A percentile compares a stretch with the other conserved stretches of the same genome.
Evolutionary conservation across 2,797 vertebrate genomes (phyloP).

Genomic region (Acanthis flammea): DNA sequence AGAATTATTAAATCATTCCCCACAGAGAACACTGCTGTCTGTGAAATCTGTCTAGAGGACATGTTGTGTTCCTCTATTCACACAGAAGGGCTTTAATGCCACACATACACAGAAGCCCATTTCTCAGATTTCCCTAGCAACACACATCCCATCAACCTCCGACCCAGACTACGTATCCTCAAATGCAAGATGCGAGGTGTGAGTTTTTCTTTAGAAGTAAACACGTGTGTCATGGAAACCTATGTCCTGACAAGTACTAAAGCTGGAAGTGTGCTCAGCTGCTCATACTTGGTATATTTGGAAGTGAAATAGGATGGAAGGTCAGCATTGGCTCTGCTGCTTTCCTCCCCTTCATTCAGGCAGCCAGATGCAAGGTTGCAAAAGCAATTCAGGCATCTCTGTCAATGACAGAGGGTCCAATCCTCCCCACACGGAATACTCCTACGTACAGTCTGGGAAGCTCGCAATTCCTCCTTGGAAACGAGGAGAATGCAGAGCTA

Average conservation of each 20-base stretch:
- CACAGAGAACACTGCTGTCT: background rate
- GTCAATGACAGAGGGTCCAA: slow-evolving; percentile 58
- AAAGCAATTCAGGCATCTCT: slow-evolving; percentile 53
- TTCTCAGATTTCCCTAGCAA: background rate
- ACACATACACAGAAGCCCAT: background rate
- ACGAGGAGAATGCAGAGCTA: slow-evolving; percentile 30
- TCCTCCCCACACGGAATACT: slow-evolving; percentile 20
- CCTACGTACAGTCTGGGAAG: slow-evolving; percentile 64
- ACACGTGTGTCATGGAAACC: background rate
- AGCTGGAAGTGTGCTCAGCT: slow-evolving; percentile 17
- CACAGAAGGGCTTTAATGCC: background rate
- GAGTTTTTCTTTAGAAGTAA: background rate
- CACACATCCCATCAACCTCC: background rate
- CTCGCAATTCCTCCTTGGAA: slow-evolving; percentile 46
- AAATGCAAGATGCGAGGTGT: background rate
- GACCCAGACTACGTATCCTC: background rate
- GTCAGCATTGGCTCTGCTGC: background rate
- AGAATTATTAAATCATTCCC: background rate
- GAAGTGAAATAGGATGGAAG: slow-evolving; percentile 16
- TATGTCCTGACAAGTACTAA: slow-evolving; percentile 18
- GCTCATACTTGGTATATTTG: background rate
- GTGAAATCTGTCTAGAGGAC: background rate
- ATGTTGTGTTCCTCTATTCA: background rate
- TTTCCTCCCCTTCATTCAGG: slow-evolving; percentile 46
- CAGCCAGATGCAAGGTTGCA: slow-evolving; percentile 48